phyloP scores from a whole-genome alignment of 2,113 vertebrate species.

The Hemiscyllium ocellatum region DNA sequence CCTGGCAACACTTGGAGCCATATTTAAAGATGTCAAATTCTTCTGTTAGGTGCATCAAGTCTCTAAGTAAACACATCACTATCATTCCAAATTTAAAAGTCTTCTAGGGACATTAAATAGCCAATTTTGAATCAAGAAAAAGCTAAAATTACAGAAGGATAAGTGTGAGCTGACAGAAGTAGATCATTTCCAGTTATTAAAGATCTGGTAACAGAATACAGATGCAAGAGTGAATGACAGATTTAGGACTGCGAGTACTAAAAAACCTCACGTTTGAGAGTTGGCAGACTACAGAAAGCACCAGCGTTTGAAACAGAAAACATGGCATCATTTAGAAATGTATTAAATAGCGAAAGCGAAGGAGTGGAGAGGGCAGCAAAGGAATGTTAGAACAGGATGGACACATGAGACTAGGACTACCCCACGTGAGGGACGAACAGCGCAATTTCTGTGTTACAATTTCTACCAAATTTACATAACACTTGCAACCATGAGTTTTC shows the following conservation, averaged over 20 bases:
- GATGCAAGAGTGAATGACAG: background rate
- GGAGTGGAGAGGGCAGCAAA: background rate
- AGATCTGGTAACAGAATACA: background rate
- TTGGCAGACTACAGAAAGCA: background rate
- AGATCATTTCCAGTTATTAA: background rate
- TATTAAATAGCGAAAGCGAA: background rate
- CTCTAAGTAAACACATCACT: background rate
- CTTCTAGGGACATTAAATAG: background rate
- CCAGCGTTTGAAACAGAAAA: background rate
- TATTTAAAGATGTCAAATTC: background rate
- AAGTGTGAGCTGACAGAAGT: too few relatives aligned
- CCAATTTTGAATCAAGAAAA: background rate
- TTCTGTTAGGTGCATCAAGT: background rate
- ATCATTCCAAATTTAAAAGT: background rate
- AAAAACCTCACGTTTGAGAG: background rate
- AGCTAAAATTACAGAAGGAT: background rate
- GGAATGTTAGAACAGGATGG: background rate
- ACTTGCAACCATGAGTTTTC: background rate
- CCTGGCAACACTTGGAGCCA: background rate
- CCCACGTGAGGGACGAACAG: background rate
- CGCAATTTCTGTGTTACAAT: background rate
- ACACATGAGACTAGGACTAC: background rate
- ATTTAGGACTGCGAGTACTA: background rate
- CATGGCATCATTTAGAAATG: background rate
- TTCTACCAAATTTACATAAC: background rate